Conservation (phyloP, 1,140 invertebrate species). For the Solenopsis fugax region DNA sequence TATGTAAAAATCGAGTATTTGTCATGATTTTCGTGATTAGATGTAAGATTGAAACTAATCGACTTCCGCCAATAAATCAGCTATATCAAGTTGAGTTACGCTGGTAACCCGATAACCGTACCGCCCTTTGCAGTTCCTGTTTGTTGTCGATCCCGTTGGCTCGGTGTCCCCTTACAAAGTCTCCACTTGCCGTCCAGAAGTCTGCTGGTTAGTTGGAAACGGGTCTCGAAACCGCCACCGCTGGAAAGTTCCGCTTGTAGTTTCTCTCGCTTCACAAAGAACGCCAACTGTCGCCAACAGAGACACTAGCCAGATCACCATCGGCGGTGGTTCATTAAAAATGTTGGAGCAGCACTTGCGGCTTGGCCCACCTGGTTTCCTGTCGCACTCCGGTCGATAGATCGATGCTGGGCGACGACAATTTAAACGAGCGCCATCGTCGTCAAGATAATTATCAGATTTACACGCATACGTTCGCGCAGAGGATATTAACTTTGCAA, state of each 20-base stretch:
- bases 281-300: slow-evolving; percentile 65
- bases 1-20: background rate
- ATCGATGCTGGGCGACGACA: background rate
- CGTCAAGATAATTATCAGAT: background rate
- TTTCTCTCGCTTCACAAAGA: slow-evolving; percentile 37
- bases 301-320: slow-evolving; percentile 67
- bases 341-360: slow-evolving; percentile 64
- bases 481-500: background rate
- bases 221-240: slow-evolving; percentile 8
- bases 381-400: background rate
- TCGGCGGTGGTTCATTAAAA: slow-evolving; percentile 64
- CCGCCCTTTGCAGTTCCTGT: slow-evolving; percentile 74
- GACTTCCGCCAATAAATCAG: slow-evolving; percentile 74
- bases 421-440: background rate
- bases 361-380: slow-evolving; percentile 55
- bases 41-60: slow-evolving; percentile 71
- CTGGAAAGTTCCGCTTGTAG: slow-evolving; percentile 47
- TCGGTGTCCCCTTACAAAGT: slow-evolving; percentile 69
- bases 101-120: slow-evolving; percentile 65
- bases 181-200: slow-evolving; percentile 69
- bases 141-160: slow-evolving; percentile 69
- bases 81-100: slow-evolving; percentile 31
- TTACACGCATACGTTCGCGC: background rate
- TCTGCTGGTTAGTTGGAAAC: slow-evolving; percentile 57
- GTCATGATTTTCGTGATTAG: slow-evolving; percentile 60